Percentiles rank a stretch among this genome's conserved stretches.
Evolutionary conservation across 1,140 invertebrate species (phyloP).

Genomic region (Neoseiulus cucumeris): DNA sequence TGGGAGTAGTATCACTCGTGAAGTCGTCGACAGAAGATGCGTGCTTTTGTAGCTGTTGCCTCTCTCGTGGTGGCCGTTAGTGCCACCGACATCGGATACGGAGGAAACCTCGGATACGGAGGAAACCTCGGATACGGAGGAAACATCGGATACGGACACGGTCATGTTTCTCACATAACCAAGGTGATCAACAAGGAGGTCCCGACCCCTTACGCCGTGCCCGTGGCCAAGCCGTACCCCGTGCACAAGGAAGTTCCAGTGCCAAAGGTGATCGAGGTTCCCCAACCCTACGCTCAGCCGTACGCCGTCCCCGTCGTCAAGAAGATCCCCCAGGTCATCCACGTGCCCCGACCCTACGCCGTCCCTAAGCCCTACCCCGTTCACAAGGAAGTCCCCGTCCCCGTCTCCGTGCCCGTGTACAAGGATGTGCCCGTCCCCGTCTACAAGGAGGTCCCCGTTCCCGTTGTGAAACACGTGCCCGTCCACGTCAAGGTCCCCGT

Average conservation of each 20-base stretch:
- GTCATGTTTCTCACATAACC: not conserved
- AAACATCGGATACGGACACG: not conserved
- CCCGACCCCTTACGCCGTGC: not conserved
- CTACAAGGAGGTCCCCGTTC: constrained; percentile 7
- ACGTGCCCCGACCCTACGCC: not conserved
- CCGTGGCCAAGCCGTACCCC: constrained; percentile 2
- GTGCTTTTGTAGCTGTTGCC: not conserved
- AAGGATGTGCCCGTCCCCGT: constrained; percentile 7
- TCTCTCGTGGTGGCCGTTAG: not conserved
- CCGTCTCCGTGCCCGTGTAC: not conserved
- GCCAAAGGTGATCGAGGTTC: constrained; percentile 3
- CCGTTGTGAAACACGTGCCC: constrained; percentile 6
- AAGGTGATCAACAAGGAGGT: constrained; percentile 11
- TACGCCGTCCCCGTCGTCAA: constrained; percentile 7
- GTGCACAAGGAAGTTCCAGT: not conserved
- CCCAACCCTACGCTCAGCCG: not conserved
- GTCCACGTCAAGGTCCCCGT: constrained; percentile 8
- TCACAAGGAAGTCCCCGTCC: constrained; percentile 1
- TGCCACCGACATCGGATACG: constrained; percentile 6
- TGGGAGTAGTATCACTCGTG: not conserved
- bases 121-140: not conserved
- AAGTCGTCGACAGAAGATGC: constrained; percentile 7
- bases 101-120: not conserved
- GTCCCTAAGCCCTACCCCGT: not conserved
- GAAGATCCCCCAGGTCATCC: constrained; percentile 6